Evolutionary conservation across 2,113 vertebrate genomes (phyloP).

Genomic region (Carassius gibelio): DNA sequence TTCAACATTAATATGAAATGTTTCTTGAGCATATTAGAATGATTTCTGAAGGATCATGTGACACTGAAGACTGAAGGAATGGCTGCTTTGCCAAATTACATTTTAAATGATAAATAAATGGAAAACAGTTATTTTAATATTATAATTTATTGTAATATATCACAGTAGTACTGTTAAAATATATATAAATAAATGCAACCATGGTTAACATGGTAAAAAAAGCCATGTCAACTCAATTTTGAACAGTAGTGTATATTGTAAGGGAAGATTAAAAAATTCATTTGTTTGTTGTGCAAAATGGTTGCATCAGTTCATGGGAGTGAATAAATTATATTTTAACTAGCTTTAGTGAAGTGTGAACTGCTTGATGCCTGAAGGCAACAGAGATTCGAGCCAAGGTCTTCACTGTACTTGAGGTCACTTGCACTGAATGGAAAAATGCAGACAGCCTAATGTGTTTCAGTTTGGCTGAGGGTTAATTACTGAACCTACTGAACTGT

Average conservation of each 20-base stretch:
- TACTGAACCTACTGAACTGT: constrained; percentile 11
- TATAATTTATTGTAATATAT: neutral
- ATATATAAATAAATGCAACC: neutral
- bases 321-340: neutral
- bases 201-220: neutral
- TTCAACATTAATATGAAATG: neutral
- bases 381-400: neutral
- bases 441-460: neutral
- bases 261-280: neutral
- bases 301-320: neutral
- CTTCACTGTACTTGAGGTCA: neutral
- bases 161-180: neutral
- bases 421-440: neutral
- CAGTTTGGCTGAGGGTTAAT: constrained; percentile 6
- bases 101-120: neutral
- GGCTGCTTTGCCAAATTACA: neutral
- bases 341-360: constrained; percentile 22
- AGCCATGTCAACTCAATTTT: neutral
- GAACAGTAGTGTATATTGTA: neutral
- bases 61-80: neutral
- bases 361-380: neutral
- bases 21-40: neutral
- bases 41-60: neutral
- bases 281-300: neutral
- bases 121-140: neutral